Base-by-base conservation (phyloP, 2,888 invertebrate species). In the Argyra leucocephala region DNA sequence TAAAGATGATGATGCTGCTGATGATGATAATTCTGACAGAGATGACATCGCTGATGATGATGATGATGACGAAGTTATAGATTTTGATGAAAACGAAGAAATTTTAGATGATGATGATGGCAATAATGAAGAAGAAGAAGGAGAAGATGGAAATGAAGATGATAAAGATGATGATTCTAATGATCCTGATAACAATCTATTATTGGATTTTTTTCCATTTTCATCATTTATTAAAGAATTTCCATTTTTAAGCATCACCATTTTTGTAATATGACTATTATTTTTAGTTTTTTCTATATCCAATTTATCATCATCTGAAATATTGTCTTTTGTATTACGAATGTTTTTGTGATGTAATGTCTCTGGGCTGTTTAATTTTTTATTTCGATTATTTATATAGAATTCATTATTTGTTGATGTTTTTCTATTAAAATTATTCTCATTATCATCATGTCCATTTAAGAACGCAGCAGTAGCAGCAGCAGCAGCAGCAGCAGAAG, bases 221-320 rank as follows among this genome's bases (percentile, higher is more conserved):
- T 12, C 18, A 48, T 48, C 18, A 18, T 48, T 15, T 48, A 5
- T 48, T 48, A 48, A 48, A 48, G 18, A 6, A 48, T 48, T 48
- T 48, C 15, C 48, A 48, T 48, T 48, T 48, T 48, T 48, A 48
- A 48, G 48, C 48, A 48, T 48, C 48, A n/a, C 48, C 48, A 48
- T 48, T 48, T 48, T 48, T 48, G 48, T 48, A 48, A 48, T 48
- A 48, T 48, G 48, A 48, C 48, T 48, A 48, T 48, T 18, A 48
- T 48, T 48, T 18, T 15, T 48, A 48, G 15, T 48, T 48, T 48
- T 48, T 48, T 48, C 48, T 48, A 18, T 48, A 48, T 48, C 48
- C 18, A 48, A 48, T 48, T 48, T 48, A 48, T 48, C 48, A 48
- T 48, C 48, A 48, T 48, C 48, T 48, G 48, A 48, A 48, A 48